Evolutionary conservation across 2,888 invertebrate species (phyloP).

Genomic region (Phlogophora meticulosa): DNA sequence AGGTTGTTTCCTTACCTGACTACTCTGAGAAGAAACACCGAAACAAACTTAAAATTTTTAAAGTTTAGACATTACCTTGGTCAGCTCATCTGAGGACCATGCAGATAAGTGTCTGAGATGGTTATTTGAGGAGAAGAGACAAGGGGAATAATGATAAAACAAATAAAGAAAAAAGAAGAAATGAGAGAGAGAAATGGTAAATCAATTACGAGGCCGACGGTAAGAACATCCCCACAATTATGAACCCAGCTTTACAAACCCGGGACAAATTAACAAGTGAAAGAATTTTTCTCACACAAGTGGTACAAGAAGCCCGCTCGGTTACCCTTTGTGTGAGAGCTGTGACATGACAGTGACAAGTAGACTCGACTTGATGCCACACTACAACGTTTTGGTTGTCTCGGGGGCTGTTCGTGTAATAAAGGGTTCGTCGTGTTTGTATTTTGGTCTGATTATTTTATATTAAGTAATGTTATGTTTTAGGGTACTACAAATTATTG

Average conservation of each 20-base stretch:
- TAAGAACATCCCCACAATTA: conserved; percentile 14
- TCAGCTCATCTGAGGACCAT: too few species aligned
- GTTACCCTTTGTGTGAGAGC: conserved; percentile 65
- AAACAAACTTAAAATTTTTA: too few species aligned
- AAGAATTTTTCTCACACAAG: conserved; percentile 54
- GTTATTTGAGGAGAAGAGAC: too few species aligned
- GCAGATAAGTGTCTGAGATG: too few species aligned
- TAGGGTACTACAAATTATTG: too few species aligned
- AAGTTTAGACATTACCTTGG: too few species aligned
- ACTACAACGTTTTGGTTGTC: conserved; percentile 48
- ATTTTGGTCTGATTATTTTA: conserved; percentile 44
- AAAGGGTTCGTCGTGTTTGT: conserved; percentile 35
- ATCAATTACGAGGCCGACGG: too few species aligned
- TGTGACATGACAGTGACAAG: conserved; percentile 71
- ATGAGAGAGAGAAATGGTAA: too few species aligned
- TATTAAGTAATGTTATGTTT: conserved; percentile 7
- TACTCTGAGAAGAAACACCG: too few species aligned
- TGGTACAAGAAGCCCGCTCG: conserved; percentile 57
- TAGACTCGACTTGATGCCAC: conserved; percentile 60
- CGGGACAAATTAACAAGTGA: conserved; percentile 43
- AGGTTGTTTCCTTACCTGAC: too few species aligned
- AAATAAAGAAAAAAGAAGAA: too few species aligned
- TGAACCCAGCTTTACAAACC: conserved; percentile 8
- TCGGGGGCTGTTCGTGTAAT: conserved; percentile 32
- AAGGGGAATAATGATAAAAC: too few species aligned